phyloP scores from a whole-genome alignment of 2,797 vertebrate species.

The Erpetoichthys calabaricus region DNA sequence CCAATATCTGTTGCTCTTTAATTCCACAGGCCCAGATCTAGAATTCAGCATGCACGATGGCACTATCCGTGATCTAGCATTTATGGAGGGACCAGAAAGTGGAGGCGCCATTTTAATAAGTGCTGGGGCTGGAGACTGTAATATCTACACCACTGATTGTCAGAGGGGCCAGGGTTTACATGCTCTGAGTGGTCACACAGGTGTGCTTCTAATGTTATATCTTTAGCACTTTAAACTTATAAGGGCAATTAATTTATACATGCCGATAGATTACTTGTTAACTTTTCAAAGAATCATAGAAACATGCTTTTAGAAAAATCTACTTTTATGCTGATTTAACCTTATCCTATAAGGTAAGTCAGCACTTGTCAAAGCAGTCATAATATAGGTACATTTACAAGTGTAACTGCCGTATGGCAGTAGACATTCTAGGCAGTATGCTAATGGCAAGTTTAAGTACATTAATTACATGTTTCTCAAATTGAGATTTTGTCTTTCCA shows the following conservation, averaged over 20 bases:
- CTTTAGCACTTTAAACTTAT: not conserved
- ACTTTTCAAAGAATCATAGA: no score
- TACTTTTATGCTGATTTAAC: no score
- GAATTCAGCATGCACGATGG: conserved; percentile 98
- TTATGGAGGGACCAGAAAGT: conserved; percentile 93
- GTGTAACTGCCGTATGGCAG: no score
- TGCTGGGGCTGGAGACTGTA: conserved; percentile 89
- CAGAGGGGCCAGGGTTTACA: conserved; percentile 92
- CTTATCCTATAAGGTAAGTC: no score
- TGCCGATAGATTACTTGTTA: no score
- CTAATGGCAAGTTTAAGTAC: no score
- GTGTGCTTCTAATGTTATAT: conserved; percentile 33
- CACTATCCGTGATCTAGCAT: conserved; percentile 90
- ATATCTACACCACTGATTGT: conserved; percentile 97
- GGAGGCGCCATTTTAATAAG: conserved; percentile 90
- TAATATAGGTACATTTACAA: no score
- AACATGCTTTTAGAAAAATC: no score
- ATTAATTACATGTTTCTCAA: no score
- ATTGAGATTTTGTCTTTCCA: no score
- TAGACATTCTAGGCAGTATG: no score
- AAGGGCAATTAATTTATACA: not conserved
- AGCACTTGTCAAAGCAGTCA: no score
- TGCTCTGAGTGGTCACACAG: conserved; percentile 90
- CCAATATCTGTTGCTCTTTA: conserved; percentile 3
- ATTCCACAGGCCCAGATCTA: conserved; percentile 75